Evolutionary conservation across 2,797 vertebrate species (phyloP), one percentile per base, ranked within the genome.

Genomic region (Serranus cabrilla): DNA sequence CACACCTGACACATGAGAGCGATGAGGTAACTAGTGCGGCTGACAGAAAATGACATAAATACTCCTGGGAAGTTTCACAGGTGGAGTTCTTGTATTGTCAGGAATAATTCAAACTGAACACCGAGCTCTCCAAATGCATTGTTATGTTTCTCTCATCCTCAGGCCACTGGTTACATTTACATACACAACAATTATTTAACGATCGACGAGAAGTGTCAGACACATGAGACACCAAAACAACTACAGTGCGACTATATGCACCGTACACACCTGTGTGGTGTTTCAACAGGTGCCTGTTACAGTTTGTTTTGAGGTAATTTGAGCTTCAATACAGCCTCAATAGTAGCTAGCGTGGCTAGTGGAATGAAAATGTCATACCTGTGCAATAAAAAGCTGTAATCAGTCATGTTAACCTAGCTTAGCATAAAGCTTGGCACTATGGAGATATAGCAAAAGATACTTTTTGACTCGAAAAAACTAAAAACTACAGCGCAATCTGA

Each of bases 31-130:
- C 39, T 0, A n/a, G 21, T 37, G 27, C 0, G 2, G 13, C 46
- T 21, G 49, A 62, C 47, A 27, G 16, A 71, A 60, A 27, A 11
- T 25, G 74, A 82, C 75, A 82, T 25, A 34, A 85, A 90, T 86
- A 82, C 63, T 83, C 83, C 82, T 75, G 81, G 81, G 77, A 85
- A 81, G 37, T 27, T 2, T 2, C 52, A 52, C 63, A 70, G 66
- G 62, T 69, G 63, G 65, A 69, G 62, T 57, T 76, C 17, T 46
- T 31, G 7, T 59, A 40, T 47, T 70, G 71, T 78, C 52, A 63
- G 11, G n/a, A 75, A 16, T 14, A 4, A 74, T 70, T 47, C 37
- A 7, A 55, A 55, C n/a, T 46, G 56, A 71, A 71, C 8, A 55
- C 8, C 0, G 4, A 0, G 5, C 16, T 54, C 46, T 61, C 23